Evolutionary conservation across 2,797 vertebrate species (phyloP).

Genomic region (Muscicapa comitata): DNA sequence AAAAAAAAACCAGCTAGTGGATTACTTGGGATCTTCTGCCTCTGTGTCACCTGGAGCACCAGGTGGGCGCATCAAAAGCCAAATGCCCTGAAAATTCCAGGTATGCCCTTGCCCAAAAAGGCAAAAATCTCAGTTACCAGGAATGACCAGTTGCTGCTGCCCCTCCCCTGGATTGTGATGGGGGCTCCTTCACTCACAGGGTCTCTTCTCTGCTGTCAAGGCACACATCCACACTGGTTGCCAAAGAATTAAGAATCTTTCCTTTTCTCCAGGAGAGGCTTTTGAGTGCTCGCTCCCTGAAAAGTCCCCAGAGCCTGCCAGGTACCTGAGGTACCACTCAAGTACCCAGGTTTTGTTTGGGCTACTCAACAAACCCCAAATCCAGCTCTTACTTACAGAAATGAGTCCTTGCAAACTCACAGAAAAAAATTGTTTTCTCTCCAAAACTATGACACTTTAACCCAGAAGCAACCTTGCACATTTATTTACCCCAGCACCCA

Average conservation of each 20-base stretch:
- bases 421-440: neutral
- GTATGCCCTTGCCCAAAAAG: neutral
- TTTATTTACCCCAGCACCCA: neutral
- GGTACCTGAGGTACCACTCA: neutral
- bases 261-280: neutral
- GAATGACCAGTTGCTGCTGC: neutral
- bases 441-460: neutral
- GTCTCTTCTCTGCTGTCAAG: neutral
- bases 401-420: neutral
- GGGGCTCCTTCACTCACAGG: neutral
- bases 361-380: neutral
- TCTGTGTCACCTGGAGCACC: neutral
- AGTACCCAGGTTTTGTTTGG: neutral
- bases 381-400: neutral
- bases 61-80: neutral
- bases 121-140: neutral
- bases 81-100: neutral
- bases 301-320: neutral
- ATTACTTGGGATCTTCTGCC: neutral
- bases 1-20: rapidly evolving
- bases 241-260: neutral
- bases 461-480: rapidly evolving
- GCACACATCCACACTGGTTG: neutral
- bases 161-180: rapidly evolving
- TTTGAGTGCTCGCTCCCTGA: rapidly evolving